Percentiles rank a stretch among this genome's conserved stretches.
Conservation (phyloP, 2,113 vertebrate species). For the Rattus rattus region DNA sequence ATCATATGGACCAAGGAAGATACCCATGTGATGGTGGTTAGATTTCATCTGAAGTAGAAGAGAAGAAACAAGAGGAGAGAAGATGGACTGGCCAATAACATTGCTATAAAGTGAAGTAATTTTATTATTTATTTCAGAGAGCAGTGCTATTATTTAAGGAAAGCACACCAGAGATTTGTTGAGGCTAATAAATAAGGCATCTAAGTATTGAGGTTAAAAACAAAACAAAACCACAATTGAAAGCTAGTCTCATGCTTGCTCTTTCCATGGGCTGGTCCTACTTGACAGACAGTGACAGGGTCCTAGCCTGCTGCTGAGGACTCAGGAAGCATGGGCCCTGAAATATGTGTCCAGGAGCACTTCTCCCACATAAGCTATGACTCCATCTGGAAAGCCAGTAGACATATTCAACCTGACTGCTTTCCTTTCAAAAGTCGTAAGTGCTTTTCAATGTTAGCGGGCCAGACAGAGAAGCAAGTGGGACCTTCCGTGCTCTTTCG, state of each 20-base stretch:
- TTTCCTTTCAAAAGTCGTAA: not conserved
- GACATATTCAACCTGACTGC: not conserved
- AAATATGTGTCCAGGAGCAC: not conserved
- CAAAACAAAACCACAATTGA: not conserved
- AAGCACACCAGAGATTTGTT: not conserved
- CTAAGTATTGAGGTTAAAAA: not conserved
- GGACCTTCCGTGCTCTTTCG: slow-evolving; percentile 43
- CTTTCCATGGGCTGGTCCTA: not conserved
- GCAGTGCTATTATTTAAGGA: not conserved
- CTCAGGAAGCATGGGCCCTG: not conserved
- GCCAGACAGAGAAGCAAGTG: slow-evolving; percentile 52
- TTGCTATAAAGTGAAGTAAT: not conserved
- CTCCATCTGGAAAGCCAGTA: not conserved
- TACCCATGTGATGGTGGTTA: not conserved
- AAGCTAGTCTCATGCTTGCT: not conserved
- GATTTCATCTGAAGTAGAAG: not conserved
- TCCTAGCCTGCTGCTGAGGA: not conserved
- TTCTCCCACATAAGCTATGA: not conserved
- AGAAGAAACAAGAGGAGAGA: not conserved
- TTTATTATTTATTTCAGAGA: slow-evolving; percentile 17
- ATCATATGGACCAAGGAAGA: not conserved
- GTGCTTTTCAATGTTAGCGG: not conserved
- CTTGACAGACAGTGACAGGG: not conserved
- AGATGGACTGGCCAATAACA: not conserved
- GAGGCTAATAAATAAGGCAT: not conserved